Percentiles rank a stretch among this genome's conserved stretches.
Conservation (phyloP, 2,888 invertebrate genomes). For the Clivina fossor region DNA sequence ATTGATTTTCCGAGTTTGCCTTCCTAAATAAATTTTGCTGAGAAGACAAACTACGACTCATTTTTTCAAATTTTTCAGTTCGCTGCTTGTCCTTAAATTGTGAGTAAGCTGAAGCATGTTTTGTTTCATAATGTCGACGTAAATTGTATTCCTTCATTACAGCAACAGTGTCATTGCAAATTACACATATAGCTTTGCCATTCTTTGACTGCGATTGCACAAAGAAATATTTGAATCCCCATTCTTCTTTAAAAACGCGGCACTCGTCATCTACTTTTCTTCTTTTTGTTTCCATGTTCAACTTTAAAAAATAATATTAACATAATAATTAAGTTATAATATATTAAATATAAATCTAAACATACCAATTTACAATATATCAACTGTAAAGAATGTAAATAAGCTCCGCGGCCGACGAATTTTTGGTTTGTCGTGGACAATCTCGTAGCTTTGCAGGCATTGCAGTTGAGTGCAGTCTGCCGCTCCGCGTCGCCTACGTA, state of each 20-base stretch:
- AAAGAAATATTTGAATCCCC: constrained; percentile 15
- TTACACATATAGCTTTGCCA: constrained; percentile 12
- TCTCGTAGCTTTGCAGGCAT: background rate
- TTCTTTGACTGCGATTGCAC: constrained; percentile 13
- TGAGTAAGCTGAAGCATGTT: constrained; percentile 11
- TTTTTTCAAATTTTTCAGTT: constrained; percentile 17
- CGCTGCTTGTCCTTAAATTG: constrained; percentile 18
- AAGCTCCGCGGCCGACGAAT: background rate
- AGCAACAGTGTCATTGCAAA: constrained; percentile 13
- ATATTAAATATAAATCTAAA: constrained; percentile 11
- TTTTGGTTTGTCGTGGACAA: background rate
- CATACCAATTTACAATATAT: constrained; percentile 7
- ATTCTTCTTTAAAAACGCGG: constrained; percentile 16
- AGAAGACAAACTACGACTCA: constrained; percentile 8
- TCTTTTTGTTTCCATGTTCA: constrained; percentile 9
- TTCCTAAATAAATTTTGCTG: constrained; percentile 15
- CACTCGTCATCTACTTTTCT: constrained; percentile 17
- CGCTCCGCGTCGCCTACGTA: constrained; percentile 4
- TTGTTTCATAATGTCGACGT: constrained; percentile 13
- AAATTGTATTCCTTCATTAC: constrained; percentile 14
- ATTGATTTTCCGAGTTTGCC: constrained; percentile 8
- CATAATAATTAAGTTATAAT: constrained; percentile 10
- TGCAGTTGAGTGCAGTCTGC: constrained; percentile 5
- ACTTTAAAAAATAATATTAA: constrained; percentile 14
- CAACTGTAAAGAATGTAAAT: background rate